These are phyloP conservation scores for Aphelocoma californica DNA, from an alignment of 2,797 vertebrate species.

Conservation along the genomic window DNA sequence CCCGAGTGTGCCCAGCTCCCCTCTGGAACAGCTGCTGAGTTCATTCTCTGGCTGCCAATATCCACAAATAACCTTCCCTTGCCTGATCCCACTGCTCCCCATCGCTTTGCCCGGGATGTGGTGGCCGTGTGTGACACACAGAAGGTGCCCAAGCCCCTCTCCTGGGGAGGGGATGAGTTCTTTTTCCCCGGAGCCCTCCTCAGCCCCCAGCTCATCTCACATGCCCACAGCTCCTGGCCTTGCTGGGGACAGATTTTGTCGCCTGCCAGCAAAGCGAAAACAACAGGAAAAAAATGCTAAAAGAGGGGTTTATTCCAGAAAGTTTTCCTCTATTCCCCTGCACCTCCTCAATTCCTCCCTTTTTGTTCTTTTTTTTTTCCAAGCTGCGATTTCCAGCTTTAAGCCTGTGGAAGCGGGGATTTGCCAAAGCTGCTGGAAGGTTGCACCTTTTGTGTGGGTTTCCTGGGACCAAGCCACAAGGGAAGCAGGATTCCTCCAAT, in stretches of 20 bases:
- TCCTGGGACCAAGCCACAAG: background rate
- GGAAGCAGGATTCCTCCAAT: background rate
- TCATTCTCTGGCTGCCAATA: background rate
- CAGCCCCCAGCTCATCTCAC: background rate
- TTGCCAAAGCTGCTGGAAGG: background rate
- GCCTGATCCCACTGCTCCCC: background rate
- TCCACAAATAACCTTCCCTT: background rate
- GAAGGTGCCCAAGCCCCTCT: background rate
- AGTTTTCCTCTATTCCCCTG: background rate
- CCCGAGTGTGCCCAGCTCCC: background rate
- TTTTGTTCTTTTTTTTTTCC: no score
- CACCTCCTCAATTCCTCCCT: background rate
- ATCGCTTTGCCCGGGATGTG: fast-evolving
- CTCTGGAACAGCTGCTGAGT: background rate
- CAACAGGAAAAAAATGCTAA: background rate
- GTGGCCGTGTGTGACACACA: fast-evolving
- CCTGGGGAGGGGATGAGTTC: fast-evolving
- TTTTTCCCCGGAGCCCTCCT: background rate
- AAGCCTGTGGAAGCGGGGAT: background rate
- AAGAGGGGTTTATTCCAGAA: background rate
- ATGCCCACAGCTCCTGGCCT: fast-evolving
- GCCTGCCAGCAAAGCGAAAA: background rate
- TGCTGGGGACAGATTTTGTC: background rate
- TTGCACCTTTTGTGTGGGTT: background rate
- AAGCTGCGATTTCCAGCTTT: background rate